Percentiles rank a stretch among this genome's conserved stretches.
Evolutionary conservation across 2,113 vertebrate genomes (phyloP).

Genomic region (Herpetotheres cachinnans): DNA sequence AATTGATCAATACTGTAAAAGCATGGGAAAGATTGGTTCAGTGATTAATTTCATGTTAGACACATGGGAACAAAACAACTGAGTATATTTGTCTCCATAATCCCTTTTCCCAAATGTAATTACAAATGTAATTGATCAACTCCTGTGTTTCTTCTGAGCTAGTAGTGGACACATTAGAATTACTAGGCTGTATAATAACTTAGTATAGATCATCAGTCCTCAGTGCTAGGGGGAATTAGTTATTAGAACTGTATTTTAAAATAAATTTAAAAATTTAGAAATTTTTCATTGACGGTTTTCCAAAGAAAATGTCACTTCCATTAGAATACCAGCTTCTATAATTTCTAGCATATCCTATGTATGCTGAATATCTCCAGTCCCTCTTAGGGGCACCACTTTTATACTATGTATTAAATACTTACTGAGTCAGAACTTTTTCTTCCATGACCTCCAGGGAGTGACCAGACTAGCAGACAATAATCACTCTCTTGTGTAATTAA

Average conservation of each 20-base stretch:
- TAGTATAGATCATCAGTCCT: constrained; percentile 35
- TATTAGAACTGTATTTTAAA: constrained; percentile 35
- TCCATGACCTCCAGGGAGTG: not conserved
- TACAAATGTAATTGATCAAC: constrained; percentile 74
- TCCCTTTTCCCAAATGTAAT: constrained; percentile 77
- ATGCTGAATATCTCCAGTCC: not conserved
- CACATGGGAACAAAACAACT: constrained; percentile 60
- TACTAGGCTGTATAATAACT: constrained; percentile 57
- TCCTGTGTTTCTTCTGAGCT: constrained; percentile 58
- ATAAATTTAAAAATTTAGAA: not conserved
- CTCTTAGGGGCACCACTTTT: not conserved
- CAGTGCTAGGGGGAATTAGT: not conserved
- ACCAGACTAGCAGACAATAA: not conserved
- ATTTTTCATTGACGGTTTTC: not conserved
- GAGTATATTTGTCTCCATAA: constrained; percentile 73
- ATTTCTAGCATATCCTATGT: not conserved
- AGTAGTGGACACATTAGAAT: constrained; percentile 47
- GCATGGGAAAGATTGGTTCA: constrained; percentile 42
- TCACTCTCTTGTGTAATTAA: not conserved
- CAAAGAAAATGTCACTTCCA: not conserved
- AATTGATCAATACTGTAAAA: constrained; percentile 57
- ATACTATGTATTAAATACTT: not conserved
- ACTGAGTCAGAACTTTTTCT: not conserved
- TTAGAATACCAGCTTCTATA: not conserved
- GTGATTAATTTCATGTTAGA: constrained; percentile 72